Percentiles rank a stretch among this genome's conserved stretches.
These are phyloP conservation scores for sheep (Ovis aries) DNA, from an alignment of 2,113 vertebrate species.

Conservation along the genomic window DNA sequence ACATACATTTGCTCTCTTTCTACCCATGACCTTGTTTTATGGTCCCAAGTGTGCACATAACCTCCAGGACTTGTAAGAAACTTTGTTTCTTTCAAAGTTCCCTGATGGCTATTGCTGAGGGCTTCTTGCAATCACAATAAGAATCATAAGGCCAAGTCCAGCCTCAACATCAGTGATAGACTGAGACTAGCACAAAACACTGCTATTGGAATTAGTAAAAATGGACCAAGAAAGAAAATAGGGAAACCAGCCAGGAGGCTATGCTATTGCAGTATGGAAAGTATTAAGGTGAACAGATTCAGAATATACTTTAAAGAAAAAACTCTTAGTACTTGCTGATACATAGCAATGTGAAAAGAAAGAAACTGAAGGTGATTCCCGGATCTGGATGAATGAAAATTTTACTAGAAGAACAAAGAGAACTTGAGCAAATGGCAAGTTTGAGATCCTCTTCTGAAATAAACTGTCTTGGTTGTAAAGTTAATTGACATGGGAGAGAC, in stretches of 20 bases:
- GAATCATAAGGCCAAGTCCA: neutral
- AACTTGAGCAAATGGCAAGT: neutral
- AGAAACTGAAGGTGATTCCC: neutral
- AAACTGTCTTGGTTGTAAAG: neutral
- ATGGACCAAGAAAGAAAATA: neutral
- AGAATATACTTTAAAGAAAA: neutral
- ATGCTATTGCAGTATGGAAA: neutral
- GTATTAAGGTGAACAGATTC: neutral
- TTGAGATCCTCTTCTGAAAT: neutral
- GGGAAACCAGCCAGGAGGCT: neutral
- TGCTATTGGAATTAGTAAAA: neutral
- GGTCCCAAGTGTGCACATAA: neutral
- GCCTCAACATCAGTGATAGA: neutral
- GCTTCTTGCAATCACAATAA: neutral
- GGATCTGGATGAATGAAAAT: neutral
- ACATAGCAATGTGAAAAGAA: neutral
- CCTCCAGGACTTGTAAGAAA: neutral
- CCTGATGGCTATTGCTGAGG: neutral
- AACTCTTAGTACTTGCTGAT: neutral
- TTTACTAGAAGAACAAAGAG: neutral
- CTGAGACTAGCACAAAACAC: neutral
- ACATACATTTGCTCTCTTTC: neutral
- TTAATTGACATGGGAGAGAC: neutral
- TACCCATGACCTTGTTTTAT: neutral
- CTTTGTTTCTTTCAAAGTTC: neutral